Base-by-base conservation (phyloP, 2,113 vertebrate species). In the Madoqua kirkii region DNA sequence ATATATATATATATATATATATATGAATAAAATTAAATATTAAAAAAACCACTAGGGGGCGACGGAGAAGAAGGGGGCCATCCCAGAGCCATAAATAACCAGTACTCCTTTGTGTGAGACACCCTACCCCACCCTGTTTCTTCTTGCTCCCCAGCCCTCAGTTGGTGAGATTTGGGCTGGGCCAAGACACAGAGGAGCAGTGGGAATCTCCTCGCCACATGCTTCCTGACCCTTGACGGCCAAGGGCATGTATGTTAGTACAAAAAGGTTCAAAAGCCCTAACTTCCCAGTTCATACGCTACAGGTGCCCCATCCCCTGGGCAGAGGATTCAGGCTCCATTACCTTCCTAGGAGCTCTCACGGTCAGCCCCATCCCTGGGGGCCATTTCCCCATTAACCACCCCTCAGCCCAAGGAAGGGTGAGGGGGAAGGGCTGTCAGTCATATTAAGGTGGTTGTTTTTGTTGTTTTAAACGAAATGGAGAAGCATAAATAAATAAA, bases 41-140 rank as follows among this genome's bases (percentile, higher is more conserved):
- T 48, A 12, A 48, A 48, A 48, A 48, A 48, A 85, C 98, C 98
- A 94, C 98, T 96, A 93, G 98, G 98, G 94, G 97, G 97, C 50
- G 95, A 93, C 3, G 94, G 97, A 98, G 99, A 95, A 98, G 99
- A 74, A 98, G 98, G 96, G 98, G 98, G 43, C 98, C 97, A 99
- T 90, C 98, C 98, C 16, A 98, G 99, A 98, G 99, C 99, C 98
- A 98, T 99, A 90, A 99, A 99, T 97, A 99, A 99, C 98, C 99
- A 99, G 98, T 99, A 99, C 99, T 99, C 99, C 94, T 99, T 99
- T 96, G 99, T 99, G 98, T 99, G 98, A 99, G 95, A 82, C 62
- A 43, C 67, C 83, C 54, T 19, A 16, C 85, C 96, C 85, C 3
- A 71, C 78, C 74, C 62, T 36, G 86, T 82, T 74, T 55, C 94